Percentiles rank a stretch among this genome's conserved stretches.
phyloP scores from a whole-genome alignment of 2,888 invertebrate genomes.

The Nasonovia ribisnigri region DNA sequence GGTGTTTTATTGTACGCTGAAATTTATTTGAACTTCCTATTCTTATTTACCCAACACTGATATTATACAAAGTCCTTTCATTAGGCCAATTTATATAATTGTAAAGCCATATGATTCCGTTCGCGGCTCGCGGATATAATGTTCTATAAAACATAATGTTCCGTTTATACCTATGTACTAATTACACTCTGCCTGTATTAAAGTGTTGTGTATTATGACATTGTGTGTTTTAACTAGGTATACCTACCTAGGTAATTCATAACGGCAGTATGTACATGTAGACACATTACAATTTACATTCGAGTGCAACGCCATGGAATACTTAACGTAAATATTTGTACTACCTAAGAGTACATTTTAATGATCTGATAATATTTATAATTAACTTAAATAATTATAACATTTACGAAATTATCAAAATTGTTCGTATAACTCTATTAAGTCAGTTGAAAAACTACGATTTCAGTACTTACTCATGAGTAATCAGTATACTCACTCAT shows the following conservation, averaged over 20 bases:
- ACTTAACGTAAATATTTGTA: not conserved
- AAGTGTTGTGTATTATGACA: not conserved
- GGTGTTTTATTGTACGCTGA: conserved; percentile 31
- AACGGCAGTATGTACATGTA: not conserved
- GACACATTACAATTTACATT: not conserved
- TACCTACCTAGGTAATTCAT: not conserved
- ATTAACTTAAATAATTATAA: not conserved
- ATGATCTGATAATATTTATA: not conserved
- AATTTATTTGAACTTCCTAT: conserved; percentile 34
- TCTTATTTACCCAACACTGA: conserved; percentile 10
- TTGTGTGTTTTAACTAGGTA: not conserved
- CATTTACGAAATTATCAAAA: not conserved
- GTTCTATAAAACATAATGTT: not conserved
- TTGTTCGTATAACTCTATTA: not conserved
- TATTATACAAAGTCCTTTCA: conserved; percentile 5
- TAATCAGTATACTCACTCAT: no score
- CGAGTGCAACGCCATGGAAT: no score
- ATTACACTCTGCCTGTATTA: not conserved
- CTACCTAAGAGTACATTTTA: not conserved
- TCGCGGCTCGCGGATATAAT: not conserved
- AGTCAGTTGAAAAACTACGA: not conserved
- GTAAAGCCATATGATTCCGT: not conserved
- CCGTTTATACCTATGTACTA: not conserved
- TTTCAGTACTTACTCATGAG: not conserved
- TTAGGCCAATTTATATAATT: not conserved